phyloP scores from a whole-genome alignment of 1,140 invertebrate genomes.

The Cyrtorhinus lividipennis region DNA sequence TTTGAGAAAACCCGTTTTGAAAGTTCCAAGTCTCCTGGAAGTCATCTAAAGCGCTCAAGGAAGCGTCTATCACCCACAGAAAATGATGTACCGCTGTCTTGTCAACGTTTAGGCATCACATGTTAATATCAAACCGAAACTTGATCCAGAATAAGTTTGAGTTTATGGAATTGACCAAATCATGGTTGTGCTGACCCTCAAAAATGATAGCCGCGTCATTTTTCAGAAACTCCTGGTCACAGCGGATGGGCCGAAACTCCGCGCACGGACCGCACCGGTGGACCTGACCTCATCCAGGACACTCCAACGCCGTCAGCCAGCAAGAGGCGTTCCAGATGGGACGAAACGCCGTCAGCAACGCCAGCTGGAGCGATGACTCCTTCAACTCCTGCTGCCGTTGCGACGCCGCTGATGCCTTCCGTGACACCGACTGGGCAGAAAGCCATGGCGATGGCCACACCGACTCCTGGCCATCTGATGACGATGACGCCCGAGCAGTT shows the following conservation, averaged over 20 bases:
- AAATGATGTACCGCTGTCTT: no score
- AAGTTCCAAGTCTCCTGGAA: no score
- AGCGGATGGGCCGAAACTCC: slow-evolving; percentile 98
- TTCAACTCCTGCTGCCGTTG: slow-evolving; percentile 39
- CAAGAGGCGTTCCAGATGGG: slow-evolving; percentile 89
- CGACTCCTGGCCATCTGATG: slow-evolving; percentile 82
- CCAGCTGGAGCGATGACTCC: slow-evolving; percentile 38
- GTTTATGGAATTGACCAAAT: no score
- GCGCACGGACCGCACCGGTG: slow-evolving; percentile 65
- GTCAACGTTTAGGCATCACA: no score
- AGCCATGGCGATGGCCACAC: slow-evolving; percentile 96
- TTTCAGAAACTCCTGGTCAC: slow-evolving; percentile 80
- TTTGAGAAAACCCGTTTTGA: no score
- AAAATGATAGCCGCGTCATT: no score
- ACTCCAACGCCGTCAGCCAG: slow-evolving; percentile 76
- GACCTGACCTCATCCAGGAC: slow-evolving; percentile 67
- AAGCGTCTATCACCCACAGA: no score
- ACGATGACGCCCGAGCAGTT: slow-evolving; percentile 99
- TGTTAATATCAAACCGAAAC: no score
- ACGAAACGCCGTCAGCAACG: slow-evolving; percentile 75
- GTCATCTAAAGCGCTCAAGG: no score
- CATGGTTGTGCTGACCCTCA: no score
- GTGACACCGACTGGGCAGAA: slow-evolving; percentile 87
- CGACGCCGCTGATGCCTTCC: slow-evolving; percentile 45
- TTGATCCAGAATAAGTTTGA: no score